Evolutionary conservation across 1,140 invertebrate genomes (phyloP).

Genomic region (Coptotermes formosanus): DNA sequence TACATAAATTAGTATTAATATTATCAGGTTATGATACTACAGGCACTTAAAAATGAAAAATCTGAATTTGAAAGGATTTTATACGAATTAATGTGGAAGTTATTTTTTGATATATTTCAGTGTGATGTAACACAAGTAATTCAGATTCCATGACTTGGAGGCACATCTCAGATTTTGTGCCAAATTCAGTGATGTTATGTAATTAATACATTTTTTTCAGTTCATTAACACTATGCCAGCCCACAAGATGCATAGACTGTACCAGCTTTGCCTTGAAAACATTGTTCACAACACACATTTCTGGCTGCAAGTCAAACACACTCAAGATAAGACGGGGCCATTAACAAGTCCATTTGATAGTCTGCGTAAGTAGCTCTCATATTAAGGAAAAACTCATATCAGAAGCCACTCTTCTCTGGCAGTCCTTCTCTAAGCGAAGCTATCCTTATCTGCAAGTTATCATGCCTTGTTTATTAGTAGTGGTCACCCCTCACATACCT

Average conservation of each 20-base stretch:
- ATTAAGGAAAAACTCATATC: no score
- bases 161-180: no score
- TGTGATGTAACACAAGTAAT: background rate
- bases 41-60: no score
- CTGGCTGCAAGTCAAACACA: slow-evolving; percentile 29
- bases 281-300: slow-evolving; percentile 32
- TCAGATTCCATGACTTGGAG: background rate
- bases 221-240: slow-evolving; percentile 22
- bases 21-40: no score
- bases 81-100: background rate
- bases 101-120: background rate
- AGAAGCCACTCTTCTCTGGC: no score
- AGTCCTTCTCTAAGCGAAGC: no score
- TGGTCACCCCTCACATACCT: no score
- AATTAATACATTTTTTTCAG: background rate
- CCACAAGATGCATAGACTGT: slow-evolving; percentile 28
- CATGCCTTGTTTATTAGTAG: no score
- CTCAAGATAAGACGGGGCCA: slow-evolving; percentile 13
- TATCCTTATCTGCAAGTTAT: no score
- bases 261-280: slow-evolving; percentile 31
- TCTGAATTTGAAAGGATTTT: background rate
- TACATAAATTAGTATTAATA: no score
- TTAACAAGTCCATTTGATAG: slow-evolving; percentile 31
- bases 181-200: background rate
- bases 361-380: slow-evolving; percentile 30